Conservation (phyloP, 2,888 invertebrate species). For the Yponomeuta malinellus region DNA sequence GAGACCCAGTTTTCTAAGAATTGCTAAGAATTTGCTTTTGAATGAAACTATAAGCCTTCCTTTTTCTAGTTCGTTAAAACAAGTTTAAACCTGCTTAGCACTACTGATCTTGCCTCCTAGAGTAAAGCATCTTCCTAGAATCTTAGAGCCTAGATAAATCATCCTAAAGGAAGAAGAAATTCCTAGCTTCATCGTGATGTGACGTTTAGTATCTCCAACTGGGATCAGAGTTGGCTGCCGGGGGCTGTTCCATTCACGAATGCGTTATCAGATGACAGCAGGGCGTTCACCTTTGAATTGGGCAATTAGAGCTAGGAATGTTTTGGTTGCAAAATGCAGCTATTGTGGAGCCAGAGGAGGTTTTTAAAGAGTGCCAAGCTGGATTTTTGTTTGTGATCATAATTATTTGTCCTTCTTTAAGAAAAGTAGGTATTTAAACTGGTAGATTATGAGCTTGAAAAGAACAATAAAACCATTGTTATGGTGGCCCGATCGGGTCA, state of each 20-base stretch:
- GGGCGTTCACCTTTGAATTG: slow-evolving; percentile 50
- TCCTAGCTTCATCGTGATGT: slow-evolving; percentile 29
- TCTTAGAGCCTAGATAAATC: not conserved
- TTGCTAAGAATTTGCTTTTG: too few species aligned
- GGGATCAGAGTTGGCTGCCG: slow-evolving; percentile 31
- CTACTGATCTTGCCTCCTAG: not conserved
- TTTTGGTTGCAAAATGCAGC: not conserved
- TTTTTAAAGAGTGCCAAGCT: not conserved
- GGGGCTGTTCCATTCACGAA: slow-evolving; percentile 61
- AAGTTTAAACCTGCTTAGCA: not conserved
- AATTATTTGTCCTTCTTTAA: too few species aligned
- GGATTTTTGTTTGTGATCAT: too few species aligned
- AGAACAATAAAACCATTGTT: too few species aligned
- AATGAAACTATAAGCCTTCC: too few species aligned
- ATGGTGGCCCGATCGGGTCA: too few species aligned
- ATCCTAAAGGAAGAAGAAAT: slow-evolving; percentile 12
- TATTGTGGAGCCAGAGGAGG: not conserved
- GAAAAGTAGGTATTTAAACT: too few species aligned
- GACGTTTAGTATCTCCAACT: slow-evolving; percentile 23
- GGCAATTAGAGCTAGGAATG: slow-evolving; percentile 34
- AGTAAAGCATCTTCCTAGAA: not conserved
- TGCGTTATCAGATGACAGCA: slow-evolving; percentile 35
- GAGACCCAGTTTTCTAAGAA: too few species aligned
- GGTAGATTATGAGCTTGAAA: too few species aligned
- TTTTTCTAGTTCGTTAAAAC: not conserved